Evolutionary conservation across 2,797 vertebrate species (phyloP).

Genomic region (Serranus cabrilla): DNA sequence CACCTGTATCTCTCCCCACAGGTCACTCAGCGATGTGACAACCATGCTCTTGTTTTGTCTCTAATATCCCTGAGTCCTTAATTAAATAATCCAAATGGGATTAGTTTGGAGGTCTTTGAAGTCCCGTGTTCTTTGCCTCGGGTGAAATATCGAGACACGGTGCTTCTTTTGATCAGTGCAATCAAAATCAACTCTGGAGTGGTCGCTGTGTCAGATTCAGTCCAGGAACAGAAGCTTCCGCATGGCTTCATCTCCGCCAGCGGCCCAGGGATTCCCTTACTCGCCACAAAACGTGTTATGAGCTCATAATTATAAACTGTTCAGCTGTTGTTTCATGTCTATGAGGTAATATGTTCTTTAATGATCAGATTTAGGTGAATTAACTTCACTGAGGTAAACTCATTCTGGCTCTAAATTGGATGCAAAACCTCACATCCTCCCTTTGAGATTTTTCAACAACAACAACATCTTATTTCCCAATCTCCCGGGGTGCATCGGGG

Average conservation of each 20-base stretch:
- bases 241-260: constrained; percentile 65
- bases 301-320: constrained; percentile 52
- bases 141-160: constrained; percentile 60
- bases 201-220: constrained; percentile 58
- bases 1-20: constrained; percentile 47
- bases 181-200: constrained; percentile 76
- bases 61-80: constrained; percentile 58
- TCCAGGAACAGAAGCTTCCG: constrained; percentile 69
- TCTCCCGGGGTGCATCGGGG: constrained; percentile 53
- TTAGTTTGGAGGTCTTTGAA: constrained; percentile 76
- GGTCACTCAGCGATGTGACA: constrained; percentile 56
- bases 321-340: constrained; percentile 46
- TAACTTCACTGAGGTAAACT: constrained; percentile 5
- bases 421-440: constrained; percentile 28
- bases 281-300: constrained; percentile 41
- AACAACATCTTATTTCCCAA: constrained; percentile 51
- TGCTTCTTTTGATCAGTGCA: constrained; percentile 80
- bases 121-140: constrained; percentile 50
- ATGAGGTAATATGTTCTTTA: constrained; percentile 24
- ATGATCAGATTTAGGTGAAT: constrained; percentile 10
- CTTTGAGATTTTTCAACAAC: constrained; percentile 22
- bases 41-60: constrained; percentile 47
- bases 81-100: constrained; percentile 80
- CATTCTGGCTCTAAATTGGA: constrained; percentile 28
- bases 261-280: constrained; percentile 58